Base-by-base conservation (phyloP, 30 jellyfish, hydroid and myxozoan genomes). In the Nemopilema nomurai region DNA sequence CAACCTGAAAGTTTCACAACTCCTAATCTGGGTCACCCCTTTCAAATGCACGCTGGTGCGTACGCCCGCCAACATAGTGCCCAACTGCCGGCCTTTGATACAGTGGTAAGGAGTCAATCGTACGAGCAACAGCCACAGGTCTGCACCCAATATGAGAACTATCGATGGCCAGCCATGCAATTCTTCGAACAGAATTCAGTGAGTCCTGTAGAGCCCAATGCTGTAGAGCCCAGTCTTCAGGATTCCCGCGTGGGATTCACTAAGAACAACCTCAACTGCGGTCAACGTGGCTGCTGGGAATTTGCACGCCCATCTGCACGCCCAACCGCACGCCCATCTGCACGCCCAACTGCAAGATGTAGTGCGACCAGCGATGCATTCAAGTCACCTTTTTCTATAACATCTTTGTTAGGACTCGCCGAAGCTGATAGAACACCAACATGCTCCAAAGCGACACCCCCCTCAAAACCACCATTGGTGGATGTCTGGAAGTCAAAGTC, bases 371-470 rank as follows among this genome's bases (percentile, higher is more conserved):
- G 49, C 19, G 33, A 78, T 16, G 25, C 22, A 1, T 30, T 78
- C 49, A 78, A 62, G 51, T 78, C 87, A 0, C 13, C 79, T 29
- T 78, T 78, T 27, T 78, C 87, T 51, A 76, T 78, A 19, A 62
- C 50, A 25, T 78, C 87, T 13, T 65, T 78, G 64, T 31, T 78
- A 31, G 87, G 87, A 18, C 23, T 78, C 8, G 68, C 57, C 19
- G 71, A 78, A 13, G 19, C 84, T 17, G 49, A 74, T 31, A 50
- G 27, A 74, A 74, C 32, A 6, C 13, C 57, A 41, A 13, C 57
- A 3, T 41, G 9, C 9, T 41, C 13, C 13, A 6, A 3, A 41
- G 57, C 57, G 9, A 41, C 57, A 3, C 9, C 57, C 6, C 57
- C 57, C 13, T 6, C 13, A 13, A 6, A 41, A 41, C 57, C 57